Conservation (phyloP, 2,797 vertebrate species). For the Cirrhinus molitorella region DNA sequence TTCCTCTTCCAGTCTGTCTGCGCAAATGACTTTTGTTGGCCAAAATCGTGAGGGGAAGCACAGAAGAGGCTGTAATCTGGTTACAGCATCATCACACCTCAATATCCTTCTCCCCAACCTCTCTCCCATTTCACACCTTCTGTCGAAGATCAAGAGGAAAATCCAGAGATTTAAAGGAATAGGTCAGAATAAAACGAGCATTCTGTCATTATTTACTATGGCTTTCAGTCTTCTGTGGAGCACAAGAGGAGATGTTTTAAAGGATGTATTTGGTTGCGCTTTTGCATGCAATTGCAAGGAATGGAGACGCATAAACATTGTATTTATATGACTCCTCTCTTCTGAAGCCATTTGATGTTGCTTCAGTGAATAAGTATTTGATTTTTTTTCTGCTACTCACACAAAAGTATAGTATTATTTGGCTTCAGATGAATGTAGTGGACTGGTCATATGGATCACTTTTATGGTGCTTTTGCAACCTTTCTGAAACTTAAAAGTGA, state of each 20-base stretch:
- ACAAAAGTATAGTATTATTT: background rate
- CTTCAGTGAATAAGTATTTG: background rate
- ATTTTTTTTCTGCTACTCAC: background rate
- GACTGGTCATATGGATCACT: background rate
- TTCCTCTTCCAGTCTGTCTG: background rate
- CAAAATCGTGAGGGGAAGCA: conserved; percentile 6
- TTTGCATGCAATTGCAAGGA: background rate
- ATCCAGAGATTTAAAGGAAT: conserved; percentile 13
- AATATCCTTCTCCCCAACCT: background rate
- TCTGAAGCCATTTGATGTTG: background rate
- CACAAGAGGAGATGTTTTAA: background rate
- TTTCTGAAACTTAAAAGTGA: background rate
- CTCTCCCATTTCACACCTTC: conserved; percentile 15
- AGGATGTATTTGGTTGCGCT: background rate
- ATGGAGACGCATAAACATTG: background rate
- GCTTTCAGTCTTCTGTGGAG: background rate
- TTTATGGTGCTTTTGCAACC: background rate
- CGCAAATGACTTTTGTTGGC: conserved; percentile 15
- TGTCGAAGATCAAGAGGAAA: background rate
- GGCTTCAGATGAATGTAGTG: background rate
- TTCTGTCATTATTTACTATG: background rate
- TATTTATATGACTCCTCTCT: background rate
- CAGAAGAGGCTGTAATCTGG: background rate
- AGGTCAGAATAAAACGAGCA: background rate
- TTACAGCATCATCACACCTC: conserved; percentile 28